Conservation (phyloP, 2,113 vertebrate species). For the Microcebus griseorufus region DNA sequence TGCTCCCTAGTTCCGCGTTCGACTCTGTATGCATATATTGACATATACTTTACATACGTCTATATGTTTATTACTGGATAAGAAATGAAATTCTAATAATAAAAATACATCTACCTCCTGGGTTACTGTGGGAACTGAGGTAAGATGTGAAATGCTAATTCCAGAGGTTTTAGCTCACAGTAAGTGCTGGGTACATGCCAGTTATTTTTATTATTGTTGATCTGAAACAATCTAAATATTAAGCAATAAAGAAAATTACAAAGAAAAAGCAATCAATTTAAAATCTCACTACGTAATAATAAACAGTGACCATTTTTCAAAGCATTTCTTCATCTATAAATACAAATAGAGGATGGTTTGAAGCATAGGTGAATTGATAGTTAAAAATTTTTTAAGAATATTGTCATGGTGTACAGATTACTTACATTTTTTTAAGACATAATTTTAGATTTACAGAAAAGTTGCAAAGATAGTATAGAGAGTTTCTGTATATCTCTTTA, state of each 20-base stretch:
- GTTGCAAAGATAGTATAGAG: too few relatives aligned
- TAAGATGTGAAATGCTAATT: too few relatives aligned
- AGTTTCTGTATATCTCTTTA: too few relatives aligned
- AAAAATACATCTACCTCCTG: too few relatives aligned
- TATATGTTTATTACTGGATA: too few relatives aligned
- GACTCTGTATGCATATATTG: neutral
- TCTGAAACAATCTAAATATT: neutral
- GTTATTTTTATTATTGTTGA: conserved; percentile 1
- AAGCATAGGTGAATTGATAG: neutral
- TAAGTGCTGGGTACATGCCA: too few relatives aligned
- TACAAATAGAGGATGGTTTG: neutral
- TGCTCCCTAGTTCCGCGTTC: conserved; percentile 54
- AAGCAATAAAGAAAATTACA: neutral
- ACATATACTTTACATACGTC: too few relatives aligned
- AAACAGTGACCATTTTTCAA: neutral
- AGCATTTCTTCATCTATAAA: neutral
- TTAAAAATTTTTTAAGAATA: neutral
- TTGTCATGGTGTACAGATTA: neutral
- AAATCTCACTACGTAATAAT: neutral
- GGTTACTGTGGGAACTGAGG: too few relatives aligned
- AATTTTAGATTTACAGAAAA: too few relatives aligned
- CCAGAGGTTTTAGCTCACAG: too few relatives aligned
- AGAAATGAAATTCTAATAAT: neutral
- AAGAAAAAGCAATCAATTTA: neutral
- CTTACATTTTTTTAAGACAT: too few relatives aligned